A percentile compares a stretch with the other conserved stretches of the same genome.
These are phyloP conservation scores for Athetis lepigone DNA, from an alignment of 2,888 invertebrate species.

Conservation along the genomic window DNA sequence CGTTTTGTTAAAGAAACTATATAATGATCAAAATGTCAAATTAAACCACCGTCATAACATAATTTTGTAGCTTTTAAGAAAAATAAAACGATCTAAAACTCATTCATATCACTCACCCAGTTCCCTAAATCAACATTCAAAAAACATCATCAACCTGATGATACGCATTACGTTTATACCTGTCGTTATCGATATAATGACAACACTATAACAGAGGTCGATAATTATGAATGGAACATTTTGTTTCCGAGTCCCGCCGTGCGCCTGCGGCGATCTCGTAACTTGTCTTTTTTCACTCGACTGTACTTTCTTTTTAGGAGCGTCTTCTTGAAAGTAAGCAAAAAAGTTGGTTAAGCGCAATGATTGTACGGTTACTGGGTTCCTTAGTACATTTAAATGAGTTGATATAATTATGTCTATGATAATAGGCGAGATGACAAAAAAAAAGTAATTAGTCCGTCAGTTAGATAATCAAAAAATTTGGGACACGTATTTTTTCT, in stretches of 20 bases:
- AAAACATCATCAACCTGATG: slow-evolving; percentile 44
- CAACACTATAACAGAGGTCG: slow-evolving; percentile 79
- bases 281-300: slow-evolving; percentile 78
- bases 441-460: too few relatives aligned
- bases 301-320: slow-evolving; percentile 83
- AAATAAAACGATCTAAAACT: slow-evolving; percentile 13
- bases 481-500: too few relatives aligned
- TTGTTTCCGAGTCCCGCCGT: slow-evolving; percentile 79
- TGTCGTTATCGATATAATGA: slow-evolving; percentile 71
- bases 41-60: too few relatives aligned
- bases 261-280: slow-evolving; percentile 78
- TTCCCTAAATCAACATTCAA: slow-evolving; percentile 29
- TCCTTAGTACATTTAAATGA: too few relatives aligned
- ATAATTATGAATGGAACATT: slow-evolving; percentile 87
- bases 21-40: too few relatives aligned
- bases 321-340: slow-evolving; percentile 84
- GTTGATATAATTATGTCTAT: too few relatives aligned
- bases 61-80: neutral
- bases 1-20: too few relatives aligned
- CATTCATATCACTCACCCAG: slow-evolving; percentile 40
- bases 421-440: too few relatives aligned
- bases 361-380: slow-evolving; percentile 16
- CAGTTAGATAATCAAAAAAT: too few relatives aligned
- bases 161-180: slow-evolving; percentile 49
- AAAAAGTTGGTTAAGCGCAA: slow-evolving; percentile 60